Conservation (phyloP, 2,888 invertebrate genomes). For the Pachydiplax longipennis region DNA sequence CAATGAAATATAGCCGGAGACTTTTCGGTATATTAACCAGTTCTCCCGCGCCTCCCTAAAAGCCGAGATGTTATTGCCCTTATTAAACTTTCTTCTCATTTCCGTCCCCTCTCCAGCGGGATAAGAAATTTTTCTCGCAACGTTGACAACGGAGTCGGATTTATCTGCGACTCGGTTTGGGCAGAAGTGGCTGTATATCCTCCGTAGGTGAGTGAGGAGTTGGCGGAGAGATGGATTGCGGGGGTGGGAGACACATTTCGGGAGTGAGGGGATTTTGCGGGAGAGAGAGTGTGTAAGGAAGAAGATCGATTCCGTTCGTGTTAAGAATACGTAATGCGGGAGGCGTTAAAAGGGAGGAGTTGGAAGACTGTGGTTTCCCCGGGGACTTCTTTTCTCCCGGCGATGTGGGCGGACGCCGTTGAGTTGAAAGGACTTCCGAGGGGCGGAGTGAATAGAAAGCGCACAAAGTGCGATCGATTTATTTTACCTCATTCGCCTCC, state of each 20-base stretch:
- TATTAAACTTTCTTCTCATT: too few species aligned
- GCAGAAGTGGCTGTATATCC: background rate
- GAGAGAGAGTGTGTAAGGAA: background rate
- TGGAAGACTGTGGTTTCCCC: constrained; percentile 15
- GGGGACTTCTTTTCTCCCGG: background rate
- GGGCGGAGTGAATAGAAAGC: background rate
- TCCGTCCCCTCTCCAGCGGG: too few species aligned
- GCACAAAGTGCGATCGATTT: background rate
- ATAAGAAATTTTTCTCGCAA: background rate
- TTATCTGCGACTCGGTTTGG: background rate
- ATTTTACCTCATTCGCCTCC: background rate
- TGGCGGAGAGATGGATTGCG: background rate
- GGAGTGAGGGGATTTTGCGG: background rate
- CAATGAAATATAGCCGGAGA: too few species aligned
- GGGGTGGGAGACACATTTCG: background rate
- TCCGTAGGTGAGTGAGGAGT: background rate
- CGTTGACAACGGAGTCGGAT: background rate
- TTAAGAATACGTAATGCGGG: constrained; percentile 9
- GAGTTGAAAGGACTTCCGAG: background rate
- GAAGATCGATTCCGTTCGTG: constrained; percentile 33
- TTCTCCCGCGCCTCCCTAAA: too few species aligned
- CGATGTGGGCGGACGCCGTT: background rate
- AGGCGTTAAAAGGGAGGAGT: background rate
- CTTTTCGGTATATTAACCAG: too few species aligned
- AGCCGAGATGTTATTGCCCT: too few species aligned